Evolutionary conservation across 2,888 invertebrate genomes (phyloP).

Genomic region (Acleris emargana): DNA sequence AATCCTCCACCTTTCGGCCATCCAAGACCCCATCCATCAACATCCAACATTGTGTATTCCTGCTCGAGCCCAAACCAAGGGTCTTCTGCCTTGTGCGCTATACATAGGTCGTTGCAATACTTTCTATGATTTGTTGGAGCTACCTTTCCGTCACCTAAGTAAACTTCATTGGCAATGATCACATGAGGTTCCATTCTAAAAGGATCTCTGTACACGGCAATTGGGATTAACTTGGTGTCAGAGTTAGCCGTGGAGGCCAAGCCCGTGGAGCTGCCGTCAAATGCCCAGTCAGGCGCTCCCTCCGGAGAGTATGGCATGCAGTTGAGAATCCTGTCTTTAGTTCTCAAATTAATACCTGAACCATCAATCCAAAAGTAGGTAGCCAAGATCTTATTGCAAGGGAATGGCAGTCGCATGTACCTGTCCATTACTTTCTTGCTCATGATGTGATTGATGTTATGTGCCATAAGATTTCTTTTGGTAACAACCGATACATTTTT

Average conservation of each 20-base stretch:
- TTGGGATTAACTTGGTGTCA: slow-evolving; percentile 94
- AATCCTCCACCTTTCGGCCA: slow-evolving; percentile 97
- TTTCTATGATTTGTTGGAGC: slow-evolving; percentile 88
- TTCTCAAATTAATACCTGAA: slow-evolving; percentile 87
- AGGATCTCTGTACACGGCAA: slow-evolving; percentile 94
- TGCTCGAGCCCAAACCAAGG: slow-evolving; percentile 98
- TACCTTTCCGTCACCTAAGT: slow-evolving; percentile 87
- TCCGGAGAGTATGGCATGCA: slow-evolving; percentile 83
- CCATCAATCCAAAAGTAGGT: slow-evolving; percentile 93
- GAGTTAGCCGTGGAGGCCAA: slow-evolving; percentile 92
- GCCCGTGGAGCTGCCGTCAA: slow-evolving; percentile 95
- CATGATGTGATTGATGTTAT: slow-evolving; percentile 75
- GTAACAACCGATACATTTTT: slow-evolving; percentile 29
- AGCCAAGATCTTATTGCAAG: slow-evolving; percentile 85
- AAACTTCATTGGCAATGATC: slow-evolving; percentile 93
- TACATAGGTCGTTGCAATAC: slow-evolving; percentile 88
- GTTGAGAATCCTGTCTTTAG: slow-evolving; percentile 87
- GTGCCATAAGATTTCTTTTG: slow-evolving; percentile 58
- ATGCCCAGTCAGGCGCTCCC: slow-evolving; percentile 91
- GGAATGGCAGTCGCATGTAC: slow-evolving; percentile 83
- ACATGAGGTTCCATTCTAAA: slow-evolving; percentile 94
- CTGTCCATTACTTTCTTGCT: slow-evolving; percentile 77
- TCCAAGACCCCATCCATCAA: slow-evolving; percentile 94
- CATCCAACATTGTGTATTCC: slow-evolving; percentile 94
- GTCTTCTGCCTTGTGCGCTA: slow-evolving; percentile 85